phyloP scores from a whole-genome alignment of 2,888 invertebrate species.

The Lycophotia porphyrea region DNA sequence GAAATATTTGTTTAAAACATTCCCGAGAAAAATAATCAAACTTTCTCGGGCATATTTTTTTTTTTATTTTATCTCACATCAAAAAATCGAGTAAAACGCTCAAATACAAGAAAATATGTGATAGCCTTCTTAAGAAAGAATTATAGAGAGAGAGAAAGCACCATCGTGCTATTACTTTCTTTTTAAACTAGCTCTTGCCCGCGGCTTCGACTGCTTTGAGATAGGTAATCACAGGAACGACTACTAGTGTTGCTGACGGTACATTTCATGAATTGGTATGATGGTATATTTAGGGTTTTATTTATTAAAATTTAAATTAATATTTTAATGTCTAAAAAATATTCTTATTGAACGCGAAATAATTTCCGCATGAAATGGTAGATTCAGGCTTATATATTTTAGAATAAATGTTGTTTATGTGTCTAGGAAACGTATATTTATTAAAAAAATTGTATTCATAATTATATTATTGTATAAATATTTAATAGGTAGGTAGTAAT shows the following conservation, averaged over 20 bases:
- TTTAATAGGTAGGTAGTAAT: background rate
- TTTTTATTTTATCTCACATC: too few species aligned
- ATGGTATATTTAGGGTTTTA: constrained; percentile 2
- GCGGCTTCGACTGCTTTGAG: background rate
- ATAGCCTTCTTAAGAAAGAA: too few species aligned
- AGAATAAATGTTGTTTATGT: background rate
- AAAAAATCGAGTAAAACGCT: too few species aligned
- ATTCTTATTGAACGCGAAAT: background rate
- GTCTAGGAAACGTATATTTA: background rate
- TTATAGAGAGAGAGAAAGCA: too few species aligned
- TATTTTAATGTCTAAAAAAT: background rate
- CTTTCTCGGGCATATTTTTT: too few species aligned
- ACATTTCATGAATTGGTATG: constrained; percentile 4
- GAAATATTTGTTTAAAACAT: too few species aligned
- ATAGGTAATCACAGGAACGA: background rate
- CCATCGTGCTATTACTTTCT: background rate
- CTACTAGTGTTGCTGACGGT: constrained; percentile 11
- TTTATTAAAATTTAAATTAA: background rate
- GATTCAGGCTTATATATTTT: background rate
- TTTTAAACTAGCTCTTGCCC: background rate
- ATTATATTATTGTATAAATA: background rate
- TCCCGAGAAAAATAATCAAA: too few species aligned
- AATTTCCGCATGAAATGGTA: constrained; percentile 14
- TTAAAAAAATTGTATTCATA: background rate
- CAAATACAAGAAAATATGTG: too few species aligned